Percentiles rank a stretch among this genome's conserved stretches.
phyloP scores from a whole-genome alignment of 2,113 vertebrate genomes.

The Amphilophus citrinellus region DNA sequence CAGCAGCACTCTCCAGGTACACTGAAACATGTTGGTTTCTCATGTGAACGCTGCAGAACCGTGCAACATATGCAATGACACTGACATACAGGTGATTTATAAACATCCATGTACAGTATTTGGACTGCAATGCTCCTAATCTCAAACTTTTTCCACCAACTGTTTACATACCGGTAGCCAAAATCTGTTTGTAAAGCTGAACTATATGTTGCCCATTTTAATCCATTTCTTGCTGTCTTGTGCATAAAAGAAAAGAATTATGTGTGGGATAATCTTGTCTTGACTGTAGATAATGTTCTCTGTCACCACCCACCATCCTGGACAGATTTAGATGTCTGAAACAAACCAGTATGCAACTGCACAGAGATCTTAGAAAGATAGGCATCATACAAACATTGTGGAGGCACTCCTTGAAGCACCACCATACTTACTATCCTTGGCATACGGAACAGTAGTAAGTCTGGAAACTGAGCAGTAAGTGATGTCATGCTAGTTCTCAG shows the following conservation, averaged over 20 bases:
- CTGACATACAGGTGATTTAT: neutral
- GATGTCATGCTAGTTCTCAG: conserved; percentile 41
- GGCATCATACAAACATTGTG: neutral
- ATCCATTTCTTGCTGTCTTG: neutral
- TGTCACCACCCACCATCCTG: conserved; percentile 24
- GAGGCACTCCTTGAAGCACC: neutral
- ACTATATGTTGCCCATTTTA: neutral
- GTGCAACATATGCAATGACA: neutral
- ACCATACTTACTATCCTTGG: neutral
- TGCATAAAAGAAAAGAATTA: conserved; percentile 14
- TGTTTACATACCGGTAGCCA: neutral
- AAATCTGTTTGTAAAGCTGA: neutral
- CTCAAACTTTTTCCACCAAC: neutral
- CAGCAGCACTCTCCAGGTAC: neutral
- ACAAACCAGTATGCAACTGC: neutral
- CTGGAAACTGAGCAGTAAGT: conserved; percentile 14
- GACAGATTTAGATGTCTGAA: conserved; percentile 28
- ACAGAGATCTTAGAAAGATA: neutral
- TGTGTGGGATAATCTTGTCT: conserved; percentile 27
- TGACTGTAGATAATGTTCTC: conserved; percentile 9
- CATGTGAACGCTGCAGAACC: neutral
- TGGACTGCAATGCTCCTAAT: neutral
- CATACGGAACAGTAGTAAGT: neutral
- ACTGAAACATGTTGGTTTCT: neutral
- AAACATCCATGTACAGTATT: neutral